phyloP scores from a whole-genome alignment of 2,113 vertebrate genomes.

The Pipra filicauda region DNA sequence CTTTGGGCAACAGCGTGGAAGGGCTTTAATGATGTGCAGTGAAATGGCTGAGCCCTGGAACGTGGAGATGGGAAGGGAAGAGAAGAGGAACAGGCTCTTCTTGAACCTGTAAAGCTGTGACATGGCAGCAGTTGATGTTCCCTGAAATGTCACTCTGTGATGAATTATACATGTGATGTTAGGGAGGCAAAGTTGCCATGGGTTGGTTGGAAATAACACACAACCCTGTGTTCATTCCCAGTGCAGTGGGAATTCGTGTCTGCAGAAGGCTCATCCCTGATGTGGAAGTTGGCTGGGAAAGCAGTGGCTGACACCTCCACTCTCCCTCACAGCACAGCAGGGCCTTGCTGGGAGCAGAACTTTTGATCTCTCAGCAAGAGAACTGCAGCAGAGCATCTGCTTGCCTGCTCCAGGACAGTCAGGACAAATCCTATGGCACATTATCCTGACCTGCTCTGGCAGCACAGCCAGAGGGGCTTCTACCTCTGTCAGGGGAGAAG shows the following conservation, averaged over 20 bases:
- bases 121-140: neutral
- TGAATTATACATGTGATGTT: neutral
- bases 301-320: neutral
- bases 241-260: neutral
- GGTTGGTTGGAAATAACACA: neutral
- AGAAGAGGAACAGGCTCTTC: neutral
- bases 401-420: rapidly evolving
- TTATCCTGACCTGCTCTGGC: neutral
- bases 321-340: neutral
- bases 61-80: neutral
- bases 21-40: neutral
- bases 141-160: neutral
- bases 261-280: neutral
- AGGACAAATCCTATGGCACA: rapidly evolving
- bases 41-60: neutral
- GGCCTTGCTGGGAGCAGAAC: neutral
- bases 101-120: neutral
- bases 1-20: neutral
- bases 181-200: neutral
- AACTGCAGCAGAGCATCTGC: neutral
- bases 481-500: neutral
- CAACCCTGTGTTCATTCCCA: neutral
- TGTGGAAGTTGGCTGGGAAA: neutral
- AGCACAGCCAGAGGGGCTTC: neutral
- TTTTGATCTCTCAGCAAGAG: neutral